Evolutionary conservation across 2,113 vertebrate genomes (phyloP), one percentile per base, ranked within the genome.

Genomic region (Tichodroma muraria): DNA sequence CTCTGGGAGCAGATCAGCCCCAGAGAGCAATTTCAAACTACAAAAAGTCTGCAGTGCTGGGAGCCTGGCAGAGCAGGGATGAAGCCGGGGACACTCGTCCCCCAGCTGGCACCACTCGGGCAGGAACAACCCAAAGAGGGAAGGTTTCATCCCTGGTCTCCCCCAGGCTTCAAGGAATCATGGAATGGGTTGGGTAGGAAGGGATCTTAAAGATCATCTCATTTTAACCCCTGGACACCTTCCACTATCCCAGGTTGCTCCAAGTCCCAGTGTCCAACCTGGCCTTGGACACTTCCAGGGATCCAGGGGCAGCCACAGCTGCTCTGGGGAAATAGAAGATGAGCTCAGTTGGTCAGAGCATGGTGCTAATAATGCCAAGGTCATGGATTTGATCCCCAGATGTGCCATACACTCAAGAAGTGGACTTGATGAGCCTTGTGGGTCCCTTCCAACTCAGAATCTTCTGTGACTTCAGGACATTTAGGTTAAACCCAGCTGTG

Each of bases 61-160:
- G 37, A 81, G 42, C 57, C 47, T 30, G 57, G 75, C 64, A 88
- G 56, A 42, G 50, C 54, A 42, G 0, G 2, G 27, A 6, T 0
- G 4, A 17, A 57, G 15, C 25, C 22, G 13, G 23, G 16, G 42
- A 15, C 3, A 2, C 13, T 45, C 21, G 0, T 2, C 9, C 53
- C 61, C 27, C 38, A 9, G 27, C 59, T 1, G 1, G 37, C 57
- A 71, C 40, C 6, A 2, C 23, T 6, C 31, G 31, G 16, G 33
- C 66, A 73, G 16, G 11, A 64, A 16, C 8, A 69, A 14, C 61
- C n/a, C 80, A 15, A 9, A 14, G 0, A 9, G 44, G 11, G 35
- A 44, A 73, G 31, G 49, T 27, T 22, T 64, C 28, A 76, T 8
- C 21, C 40, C 52, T 38, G 35, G 6, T 30, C 24, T 44, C 31